Base-by-base conservation (phyloP, 2,113 vertebrate genomes). In the Synchiropus splendidus region DNA sequence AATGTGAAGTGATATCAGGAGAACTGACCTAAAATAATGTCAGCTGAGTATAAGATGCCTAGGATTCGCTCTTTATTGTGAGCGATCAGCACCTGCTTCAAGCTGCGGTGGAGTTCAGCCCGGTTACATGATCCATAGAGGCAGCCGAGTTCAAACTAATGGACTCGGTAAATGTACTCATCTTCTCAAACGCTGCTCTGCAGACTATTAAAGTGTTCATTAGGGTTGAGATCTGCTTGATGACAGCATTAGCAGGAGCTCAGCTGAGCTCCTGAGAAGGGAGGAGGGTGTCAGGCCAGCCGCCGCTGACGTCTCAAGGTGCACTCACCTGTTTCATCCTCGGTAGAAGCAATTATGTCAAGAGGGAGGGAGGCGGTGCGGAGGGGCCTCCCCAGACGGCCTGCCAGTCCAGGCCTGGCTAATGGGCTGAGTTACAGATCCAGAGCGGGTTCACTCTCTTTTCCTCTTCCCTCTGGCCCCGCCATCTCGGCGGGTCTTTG, bases 271-370 rank as follows among this genome's bases (percentile, higher is more conserved):
- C 58, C 58, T 61, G 38, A 48, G 76, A 72, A 82, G 41, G 62
- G 51, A 77, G 48, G 62, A 67, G 48, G 56, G 42, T 67, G 66
- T 78, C 70, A 61, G 31, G 48, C 67, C 70, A 77, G 77, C 75
- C 42, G 48, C 42, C 51, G 45, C 52, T 40, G 44, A 44, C 48
- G 43, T 80, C 83, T 86, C 51, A 9, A 64, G 77, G 71, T 84
- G 54, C 11, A 51, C 32, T 71, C 66, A 74, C 61, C 77, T 80
- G 36, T 44, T 27, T 64, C 66, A 36, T 72, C 84, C 92, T 85
- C 87, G 42, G 18, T 86, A 83, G 91, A 80, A 48, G 60, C 79
- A 89, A 88, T 92, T 90, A 89, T 66, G 58, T 75, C 58, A 62
- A 72, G 74, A 66, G 70, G 71, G 82, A 64, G 61, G 58, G 46